phyloP scores from a whole-genome alignment of 2,797 vertebrate genomes.

The Craterocephalus amniculus region DNA sequence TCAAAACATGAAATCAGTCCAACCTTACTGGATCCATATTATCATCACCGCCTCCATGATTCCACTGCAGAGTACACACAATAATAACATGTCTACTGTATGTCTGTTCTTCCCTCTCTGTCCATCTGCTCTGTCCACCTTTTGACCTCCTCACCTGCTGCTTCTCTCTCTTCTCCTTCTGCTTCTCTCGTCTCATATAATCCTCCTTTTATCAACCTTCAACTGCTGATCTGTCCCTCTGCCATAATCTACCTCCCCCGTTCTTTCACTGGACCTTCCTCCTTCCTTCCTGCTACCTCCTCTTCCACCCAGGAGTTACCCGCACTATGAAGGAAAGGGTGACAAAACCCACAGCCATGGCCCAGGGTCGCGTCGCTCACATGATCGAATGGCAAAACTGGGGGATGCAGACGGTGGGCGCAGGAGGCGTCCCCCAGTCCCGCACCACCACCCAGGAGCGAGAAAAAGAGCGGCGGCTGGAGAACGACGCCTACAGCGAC shows the following conservation, averaged over 20 bases:
- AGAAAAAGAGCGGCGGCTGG: conserved; percentile 84
- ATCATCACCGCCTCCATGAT: conserved; percentile 32
- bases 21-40: conserved; percentile 25
- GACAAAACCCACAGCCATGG: conserved; percentile 97
- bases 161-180: conserved; percentile 10
- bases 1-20: conserved; percentile 39
- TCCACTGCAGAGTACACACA: conserved; percentile 10
- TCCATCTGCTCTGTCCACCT: conserved; percentile 17
- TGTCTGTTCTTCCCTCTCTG: conserved; percentile 25
- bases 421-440: conserved; percentile 82
- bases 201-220: conserved; percentile 12
- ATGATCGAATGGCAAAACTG: conserved; percentile 99
- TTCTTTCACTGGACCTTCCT: conserved; percentile 11
- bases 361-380: conserved; percentile 95
- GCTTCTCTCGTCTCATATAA: neutral
- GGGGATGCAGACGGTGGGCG: conserved; percentile 90
- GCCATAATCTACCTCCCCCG: neutral
- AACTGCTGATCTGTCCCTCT: conserved; percentile 3
- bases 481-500: conserved; percentile 95
- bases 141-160: conserved; percentile 4
- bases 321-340: conserved; percentile 98
- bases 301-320: conserved; percentile 85
- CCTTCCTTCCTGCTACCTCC: conserved; percentile 12
- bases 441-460: conserved; percentile 87
- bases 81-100: conserved; percentile 38